Evolutionary conservation across 2,797 vertebrate genomes (phyloP).

Genomic region (Erethizon dorsatum): DNA sequence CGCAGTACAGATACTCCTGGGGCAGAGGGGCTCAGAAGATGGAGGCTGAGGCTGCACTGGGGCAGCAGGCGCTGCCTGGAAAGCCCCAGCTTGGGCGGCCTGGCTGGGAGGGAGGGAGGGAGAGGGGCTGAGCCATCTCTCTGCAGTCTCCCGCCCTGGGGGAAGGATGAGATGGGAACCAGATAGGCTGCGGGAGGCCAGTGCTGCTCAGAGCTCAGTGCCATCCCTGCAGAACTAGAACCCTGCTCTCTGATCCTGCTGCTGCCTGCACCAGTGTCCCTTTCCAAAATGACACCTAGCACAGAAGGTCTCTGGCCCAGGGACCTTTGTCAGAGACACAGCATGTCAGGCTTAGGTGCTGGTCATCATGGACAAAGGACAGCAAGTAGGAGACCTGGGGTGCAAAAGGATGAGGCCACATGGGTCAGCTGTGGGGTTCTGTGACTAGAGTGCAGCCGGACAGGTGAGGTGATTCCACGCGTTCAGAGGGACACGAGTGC

Average conservation of each 20-base stretch:
- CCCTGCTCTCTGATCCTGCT: background rate
- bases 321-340: background rate
- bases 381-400: fast-evolving
- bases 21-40: background rate
- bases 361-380: background rate
- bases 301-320: background rate
- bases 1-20: background rate
- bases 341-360: background rate
- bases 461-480: fast-evolving
- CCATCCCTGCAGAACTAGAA: background rate
- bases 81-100: background rate
- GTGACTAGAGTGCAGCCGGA: background rate
- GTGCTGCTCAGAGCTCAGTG: background rate
- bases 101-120: background rate
- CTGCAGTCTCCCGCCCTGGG: background rate
- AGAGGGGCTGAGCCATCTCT: background rate
- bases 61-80: background rate
- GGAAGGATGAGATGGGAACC: background rate
- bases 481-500: background rate
- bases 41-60: background rate
- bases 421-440: fast-evolving
- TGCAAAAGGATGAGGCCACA: background rate
- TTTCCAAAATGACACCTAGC: background rate
- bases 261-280: background rate
- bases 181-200: background rate